Evolutionary conservation across 2,113 vertebrate genomes (phyloP).

Genomic region (Aspiorhynchus laticeps): DNA sequence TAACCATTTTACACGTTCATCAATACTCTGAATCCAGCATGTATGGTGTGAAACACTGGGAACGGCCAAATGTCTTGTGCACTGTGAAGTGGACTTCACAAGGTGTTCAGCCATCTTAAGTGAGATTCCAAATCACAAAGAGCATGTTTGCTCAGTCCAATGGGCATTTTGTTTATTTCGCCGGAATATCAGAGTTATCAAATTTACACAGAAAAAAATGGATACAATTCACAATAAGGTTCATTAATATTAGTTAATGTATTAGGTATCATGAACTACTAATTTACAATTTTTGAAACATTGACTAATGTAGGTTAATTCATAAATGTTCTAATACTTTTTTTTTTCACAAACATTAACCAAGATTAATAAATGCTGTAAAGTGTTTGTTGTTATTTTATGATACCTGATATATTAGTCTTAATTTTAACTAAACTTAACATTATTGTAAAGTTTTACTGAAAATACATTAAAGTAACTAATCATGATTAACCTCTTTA

Average conservation of each 20-base stretch:
- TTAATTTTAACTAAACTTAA: neutral
- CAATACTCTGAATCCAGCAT: neutral
- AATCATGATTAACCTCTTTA: neutral
- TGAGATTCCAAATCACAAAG: neutral
- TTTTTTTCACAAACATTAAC: neutral
- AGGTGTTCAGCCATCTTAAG: slow-evolving; percentile 23
- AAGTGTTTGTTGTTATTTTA: neutral
- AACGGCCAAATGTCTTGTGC: neutral
- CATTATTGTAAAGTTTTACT: neutral
- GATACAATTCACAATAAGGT: neutral
- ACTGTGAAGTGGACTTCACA: slow-evolving; percentile 20
- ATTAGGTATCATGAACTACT: neutral
- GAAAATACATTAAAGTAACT: neutral
- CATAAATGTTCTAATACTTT: neutral
- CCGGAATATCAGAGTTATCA: neutral
- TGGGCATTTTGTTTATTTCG: neutral
- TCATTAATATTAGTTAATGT: neutral
- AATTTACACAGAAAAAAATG: neutral
- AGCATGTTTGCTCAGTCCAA: neutral
- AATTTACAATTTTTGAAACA: neutral
- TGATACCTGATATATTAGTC: neutral
- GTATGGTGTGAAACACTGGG: slow-evolving; percentile 11
- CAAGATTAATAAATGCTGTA: neutral
- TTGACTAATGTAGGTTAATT: neutral
- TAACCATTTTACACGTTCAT: neutral